Evolutionary conservation across 2,888 invertebrate species (phyloP), one percentile per base, ranked within the genome.

Genomic region (Lordiphosa fenestrarum): DNA sequence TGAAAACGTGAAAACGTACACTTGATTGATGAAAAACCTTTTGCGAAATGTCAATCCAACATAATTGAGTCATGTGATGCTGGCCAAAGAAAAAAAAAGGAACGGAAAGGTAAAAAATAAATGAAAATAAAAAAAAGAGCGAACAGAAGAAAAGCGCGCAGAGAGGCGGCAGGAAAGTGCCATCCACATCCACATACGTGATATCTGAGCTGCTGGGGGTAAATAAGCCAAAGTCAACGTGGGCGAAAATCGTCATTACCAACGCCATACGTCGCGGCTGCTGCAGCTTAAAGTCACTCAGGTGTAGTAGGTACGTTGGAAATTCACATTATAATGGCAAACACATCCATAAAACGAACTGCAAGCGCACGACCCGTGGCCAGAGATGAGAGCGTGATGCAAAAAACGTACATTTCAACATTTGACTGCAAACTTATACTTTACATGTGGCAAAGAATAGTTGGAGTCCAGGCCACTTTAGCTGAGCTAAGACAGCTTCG

Each of bases 21-120:
- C 72, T 84, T 86, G 86, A 87, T 85, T 86, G 85, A 86, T 87
- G 86, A 70, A 80, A 67, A 83, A 77, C 71, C 74, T 75, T 75
- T 80, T 76, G 69, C 70, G 70, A 80, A 83, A 76, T 86, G 84
- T 83, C 86, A 87, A 84, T 84, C 72, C 73, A 71, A 69, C 72
- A 81, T 87, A 86, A 86, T 86, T 86, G 84, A 75, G 85, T 84
- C 73, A 65, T 71, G 69, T 71, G 69, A 67, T 51, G 53, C 62
- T 38, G 33, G 25, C 13, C 41, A 46, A 49, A 23, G 35, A 38
- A 48, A 53, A 46, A 53, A 53, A 50, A 21, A 19, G 25, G 47
- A 62, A n/a, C 36, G 12, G 3, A 44, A 47, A 6, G 25, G 25
- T 15, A 15, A 39, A 25, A 39, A 37, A 23, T 44, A 10, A 10